Evolutionary conservation across 2,113 vertebrate species (phyloP), one percentile per base, ranked within the genome.

Genomic region (Lycaon pictus): DNA sequence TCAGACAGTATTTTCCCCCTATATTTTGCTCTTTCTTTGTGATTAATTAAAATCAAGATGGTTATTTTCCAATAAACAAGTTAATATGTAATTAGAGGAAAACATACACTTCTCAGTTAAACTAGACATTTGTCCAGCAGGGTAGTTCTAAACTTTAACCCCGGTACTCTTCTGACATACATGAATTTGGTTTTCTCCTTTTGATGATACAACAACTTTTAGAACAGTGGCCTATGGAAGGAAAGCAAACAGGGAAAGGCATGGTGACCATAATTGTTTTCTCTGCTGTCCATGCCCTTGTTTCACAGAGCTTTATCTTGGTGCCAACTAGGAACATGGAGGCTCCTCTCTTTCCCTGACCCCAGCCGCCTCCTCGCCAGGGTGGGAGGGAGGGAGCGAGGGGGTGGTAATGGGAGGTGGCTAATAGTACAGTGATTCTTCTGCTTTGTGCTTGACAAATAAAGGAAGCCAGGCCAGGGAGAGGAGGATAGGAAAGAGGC

Each of bases 211-310:
- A 56, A 43, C 35, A 37, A 55, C 32, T 4, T 74, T 60, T 27
- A 20, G 10, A 55, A 17, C 22, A 27, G 43, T 15, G 25, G 56
- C 86, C 17, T 29, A 10, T 35, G 32, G 51, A 22, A 60, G 51
- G 60, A 56, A 55, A 87, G 79, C 27, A 48, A 29, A 65, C 35
- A 16, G 69, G 74, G 22, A 12, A 32, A 29, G 37, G 29, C 15
- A 3, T 13, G 1, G 32, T 17, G 48, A 13, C 60, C 1, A 0
- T 32, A 8, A 27, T 23, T 60, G 0, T 19, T 32, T 17, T 58
- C 22, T 16, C n/a, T 4, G 0, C 55, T 27, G 4, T 53, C 58
- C n/a, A 22, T 5, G 0, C 76, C 74, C 63, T 62, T 43, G 20
- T 53, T 63, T 16, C 3, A 5, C 3, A n/a, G 67, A 77, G 72